These are phyloP conservation scores for Brachyrhaphis roseni DNA, from an alignment of 2,797 vertebrate genomes.

Conservation along the genomic window DNA sequence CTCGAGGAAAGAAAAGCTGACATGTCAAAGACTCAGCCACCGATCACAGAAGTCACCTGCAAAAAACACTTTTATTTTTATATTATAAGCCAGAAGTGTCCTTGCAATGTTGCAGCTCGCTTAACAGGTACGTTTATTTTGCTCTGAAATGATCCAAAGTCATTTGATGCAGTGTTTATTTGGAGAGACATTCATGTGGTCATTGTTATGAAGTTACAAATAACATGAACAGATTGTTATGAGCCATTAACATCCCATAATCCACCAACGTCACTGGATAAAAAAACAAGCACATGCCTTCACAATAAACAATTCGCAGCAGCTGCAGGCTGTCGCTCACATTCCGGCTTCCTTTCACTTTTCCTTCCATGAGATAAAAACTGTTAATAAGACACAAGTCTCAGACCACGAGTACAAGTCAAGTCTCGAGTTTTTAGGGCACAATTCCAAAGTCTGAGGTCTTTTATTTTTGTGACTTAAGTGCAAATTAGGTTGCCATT, in stretches of 20 bases:
- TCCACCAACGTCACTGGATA: background rate
- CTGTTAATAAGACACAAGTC: background rate
- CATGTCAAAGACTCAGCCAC: no score
- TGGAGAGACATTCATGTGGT: background rate
- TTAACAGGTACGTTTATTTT: background rate
- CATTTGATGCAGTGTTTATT: background rate
- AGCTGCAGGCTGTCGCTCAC: background rate
- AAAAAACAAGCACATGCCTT: background rate
- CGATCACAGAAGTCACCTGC: no score
- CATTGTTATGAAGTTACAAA: background rate
- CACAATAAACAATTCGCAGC: background rate
- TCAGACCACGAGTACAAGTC: background rate
- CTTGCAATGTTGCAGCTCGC: background rate
- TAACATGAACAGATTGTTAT: background rate
- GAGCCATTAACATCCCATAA: background rate
- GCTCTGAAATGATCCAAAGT: background rate
- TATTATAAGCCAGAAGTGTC: background rate
- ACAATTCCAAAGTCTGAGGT: background rate
- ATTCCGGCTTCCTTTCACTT: background rate
- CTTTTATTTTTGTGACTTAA: background rate
- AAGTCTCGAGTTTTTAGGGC: background rate
- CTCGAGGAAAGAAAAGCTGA: no score
- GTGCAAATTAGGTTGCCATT: background rate
- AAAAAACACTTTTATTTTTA: background rate
- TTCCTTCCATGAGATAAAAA: background rate